Evolutionary conservation across 1,140 invertebrate species (phyloP).

Genomic region (Panagrolaimus sp.): DNA sequence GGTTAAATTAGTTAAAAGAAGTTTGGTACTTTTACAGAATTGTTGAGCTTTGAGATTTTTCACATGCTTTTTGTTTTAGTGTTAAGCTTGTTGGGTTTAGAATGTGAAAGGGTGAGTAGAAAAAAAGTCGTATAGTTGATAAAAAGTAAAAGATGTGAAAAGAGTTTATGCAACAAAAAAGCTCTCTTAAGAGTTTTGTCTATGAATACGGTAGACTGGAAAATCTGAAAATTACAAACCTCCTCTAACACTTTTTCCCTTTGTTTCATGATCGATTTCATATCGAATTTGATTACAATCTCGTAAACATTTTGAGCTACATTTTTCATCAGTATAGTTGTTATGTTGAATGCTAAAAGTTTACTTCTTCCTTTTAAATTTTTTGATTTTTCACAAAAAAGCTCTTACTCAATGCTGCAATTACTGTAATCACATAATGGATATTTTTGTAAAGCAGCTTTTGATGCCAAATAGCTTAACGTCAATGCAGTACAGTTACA

Average conservation of each 20-base stretch:
- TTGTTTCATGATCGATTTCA: conserved; percentile 43
- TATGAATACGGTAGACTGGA: conserved; percentile 29
- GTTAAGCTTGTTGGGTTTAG: too few species aligned
- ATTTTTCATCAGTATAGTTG: conserved; percentile 49
- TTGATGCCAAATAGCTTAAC: conserved; percentile 32
- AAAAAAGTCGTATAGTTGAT: background rate
- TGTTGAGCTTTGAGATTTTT: too few species aligned
- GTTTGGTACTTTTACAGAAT: too few species aligned
- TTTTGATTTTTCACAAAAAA: background rate
- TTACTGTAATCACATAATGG: conserved; percentile 41
- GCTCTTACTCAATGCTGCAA: conserved; percentile 35
- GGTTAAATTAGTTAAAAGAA: too few species aligned
- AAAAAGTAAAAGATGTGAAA: background rate
- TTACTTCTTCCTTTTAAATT: background rate
- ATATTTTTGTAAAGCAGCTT: conserved; percentile 25
- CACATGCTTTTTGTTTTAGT: too few species aligned
- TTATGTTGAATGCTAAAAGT: conserved; percentile 30
- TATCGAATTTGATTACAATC: conserved; percentile 53
- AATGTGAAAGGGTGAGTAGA: too few species aligned
- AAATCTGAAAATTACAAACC: conserved; percentile 23
- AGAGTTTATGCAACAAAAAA: background rate
- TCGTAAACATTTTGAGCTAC: conserved; percentile 48
- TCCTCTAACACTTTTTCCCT: conserved; percentile 45
- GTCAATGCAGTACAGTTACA: conserved; percentile 42
- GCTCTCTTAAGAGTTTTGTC: too few species aligned